Evolutionary conservation across 2,797 vertebrate species (phyloP).

Genomic region (Alectoris magna): DNA sequence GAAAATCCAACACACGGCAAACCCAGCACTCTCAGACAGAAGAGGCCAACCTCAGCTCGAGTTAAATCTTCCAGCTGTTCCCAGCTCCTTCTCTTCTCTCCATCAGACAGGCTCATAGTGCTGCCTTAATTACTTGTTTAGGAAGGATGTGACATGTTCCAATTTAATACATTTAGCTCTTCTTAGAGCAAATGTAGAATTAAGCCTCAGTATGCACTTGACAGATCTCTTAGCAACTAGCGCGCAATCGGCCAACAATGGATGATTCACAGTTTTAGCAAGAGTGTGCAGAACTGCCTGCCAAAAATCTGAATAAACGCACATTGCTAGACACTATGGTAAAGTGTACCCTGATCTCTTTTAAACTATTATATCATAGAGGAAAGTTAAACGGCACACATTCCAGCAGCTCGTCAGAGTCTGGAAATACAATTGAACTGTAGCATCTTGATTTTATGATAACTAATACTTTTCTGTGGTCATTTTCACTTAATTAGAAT

Average conservation of each 20-base stretch:
- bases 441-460: slow-evolving; percentile 59
- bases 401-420: slow-evolving; percentile 70
- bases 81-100: slow-evolving; percentile 28
- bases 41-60: neutral
- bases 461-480: slow-evolving; percentile 28
- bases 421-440: slow-evolving; percentile 74
- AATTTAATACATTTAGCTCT: slow-evolving; percentile 71
- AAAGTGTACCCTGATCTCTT: slow-evolving; percentile 82
- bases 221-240: slow-evolving; percentile 78
- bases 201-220: slow-evolving; percentile 77
- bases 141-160: slow-evolving; percentile 75
- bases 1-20: slow-evolving; percentile 30
- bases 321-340: slow-evolving; percentile 83
- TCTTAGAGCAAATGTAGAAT: slow-evolving; percentile 75
- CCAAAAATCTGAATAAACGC: slow-evolving; percentile 82
- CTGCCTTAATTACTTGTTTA: slow-evolving; percentile 76
- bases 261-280: slow-evolving; percentile 80
- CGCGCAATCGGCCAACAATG: slow-evolving; percentile 78
- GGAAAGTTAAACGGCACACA: slow-evolving; percentile 76
- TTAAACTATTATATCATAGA: slow-evolving; percentile 81
- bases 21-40: slow-evolving; percentile 38
- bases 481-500: slow-evolving; percentile 65
- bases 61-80: slow-evolving; percentile 54
- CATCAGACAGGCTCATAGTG: slow-evolving; percentile 54
- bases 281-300: slow-evolving; percentile 77